Percentiles rank a stretch among this genome's conserved stretches.
These are phyloP conservation scores for Astur gentilis DNA, from an alignment of 2,113 vertebrate genomes.

Conservation along the genomic window DNA sequence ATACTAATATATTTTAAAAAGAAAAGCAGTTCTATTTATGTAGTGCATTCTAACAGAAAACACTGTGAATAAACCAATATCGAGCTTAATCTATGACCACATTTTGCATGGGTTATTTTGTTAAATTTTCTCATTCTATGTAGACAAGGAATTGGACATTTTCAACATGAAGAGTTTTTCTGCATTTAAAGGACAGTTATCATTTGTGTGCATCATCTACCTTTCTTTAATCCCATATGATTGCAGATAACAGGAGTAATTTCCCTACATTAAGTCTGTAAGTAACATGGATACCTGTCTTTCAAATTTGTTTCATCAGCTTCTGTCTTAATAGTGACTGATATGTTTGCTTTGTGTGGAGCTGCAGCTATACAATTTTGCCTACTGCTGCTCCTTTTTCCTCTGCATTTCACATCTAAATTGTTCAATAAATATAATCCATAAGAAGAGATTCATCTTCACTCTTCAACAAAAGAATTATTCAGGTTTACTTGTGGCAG, in stretches of 20 bases:
- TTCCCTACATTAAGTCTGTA: not conserved
- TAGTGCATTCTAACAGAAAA: not conserved
- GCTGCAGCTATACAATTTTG: not conserved
- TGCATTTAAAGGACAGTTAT: not conserved
- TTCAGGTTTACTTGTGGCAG: not conserved
- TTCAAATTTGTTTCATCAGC: constrained; percentile 17
- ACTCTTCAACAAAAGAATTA: not conserved
- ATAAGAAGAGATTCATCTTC: not conserved
- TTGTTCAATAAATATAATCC: constrained; percentile 4
- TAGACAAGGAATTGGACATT: not conserved
- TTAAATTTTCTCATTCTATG: not conserved
- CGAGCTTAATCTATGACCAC: not conserved
- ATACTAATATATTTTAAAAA: not conserved
- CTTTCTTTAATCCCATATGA: not conserved
- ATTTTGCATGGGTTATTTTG: not conserved
- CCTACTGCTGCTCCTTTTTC: not conserved
- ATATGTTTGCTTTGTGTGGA: not conserved
- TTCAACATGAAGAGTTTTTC: not conserved
- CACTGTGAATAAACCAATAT: not conserved
- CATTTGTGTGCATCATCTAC: not conserved
- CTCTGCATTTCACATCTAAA: constrained; percentile 23
- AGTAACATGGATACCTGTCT: constrained; percentile 4
- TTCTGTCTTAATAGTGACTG: constrained; percentile 31
- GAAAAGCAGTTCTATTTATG: not conserved
- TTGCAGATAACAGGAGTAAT: not conserved